Evolutionary conservation across 2,888 invertebrate genomes (phyloP).

Genomic region (Mesoligia furuncula): DNA sequence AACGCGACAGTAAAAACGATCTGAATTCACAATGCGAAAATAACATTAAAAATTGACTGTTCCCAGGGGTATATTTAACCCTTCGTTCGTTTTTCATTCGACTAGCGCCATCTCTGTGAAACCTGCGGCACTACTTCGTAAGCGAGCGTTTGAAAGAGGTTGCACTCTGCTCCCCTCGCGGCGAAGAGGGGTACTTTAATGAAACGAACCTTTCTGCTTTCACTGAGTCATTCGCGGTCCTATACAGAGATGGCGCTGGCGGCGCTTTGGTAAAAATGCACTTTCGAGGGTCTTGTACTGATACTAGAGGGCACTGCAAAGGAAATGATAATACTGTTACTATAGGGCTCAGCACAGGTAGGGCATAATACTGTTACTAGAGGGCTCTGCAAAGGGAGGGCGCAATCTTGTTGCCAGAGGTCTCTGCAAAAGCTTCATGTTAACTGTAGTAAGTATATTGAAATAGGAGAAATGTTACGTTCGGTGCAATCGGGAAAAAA

Average conservation of each 20-base stretch:
- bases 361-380: background rate
- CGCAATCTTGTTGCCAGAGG: constrained; percentile 6
- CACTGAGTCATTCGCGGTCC: constrained; percentile 9
- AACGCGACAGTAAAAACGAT: background rate
- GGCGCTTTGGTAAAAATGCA: background rate
- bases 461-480: background rate
- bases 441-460: background rate
- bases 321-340: background rate
- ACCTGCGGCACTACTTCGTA: constrained; percentile 21
- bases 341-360: background rate
- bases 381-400: background rate
- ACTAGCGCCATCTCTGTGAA: constrained; percentile 64
- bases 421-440: background rate
- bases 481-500: background rate
- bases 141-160: constrained; percentile 24
- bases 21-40: too few relatives aligned
- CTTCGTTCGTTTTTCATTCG: constrained; percentile 22
- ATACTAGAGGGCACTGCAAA: constrained; percentile 45
- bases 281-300: background rate
- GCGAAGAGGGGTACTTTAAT: constrained; percentile 21
- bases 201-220: constrained; percentile 48
- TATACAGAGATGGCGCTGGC: constrained; percentile 59
- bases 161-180: background rate
- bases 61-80: accelerated
- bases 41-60: background rate